Conservation (phyloP, 2,113 vertebrate species). For the Dinomys branickii region DNA sequence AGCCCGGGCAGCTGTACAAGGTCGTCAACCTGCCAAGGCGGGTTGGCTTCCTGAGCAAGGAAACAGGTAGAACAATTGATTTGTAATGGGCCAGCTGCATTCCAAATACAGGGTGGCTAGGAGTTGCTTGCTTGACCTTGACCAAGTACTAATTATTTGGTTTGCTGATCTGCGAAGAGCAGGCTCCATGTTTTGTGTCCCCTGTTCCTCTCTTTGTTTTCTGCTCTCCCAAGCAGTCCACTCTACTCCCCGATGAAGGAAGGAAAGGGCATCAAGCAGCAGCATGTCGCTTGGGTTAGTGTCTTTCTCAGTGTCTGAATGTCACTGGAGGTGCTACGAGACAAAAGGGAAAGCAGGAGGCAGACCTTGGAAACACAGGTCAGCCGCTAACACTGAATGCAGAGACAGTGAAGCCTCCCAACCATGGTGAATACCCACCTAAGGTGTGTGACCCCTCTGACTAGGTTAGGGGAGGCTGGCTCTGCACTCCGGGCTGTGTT, state of each 20-base stretch:
- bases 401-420: background rate
- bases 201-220: background rate
- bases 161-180: background rate
- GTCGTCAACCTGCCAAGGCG: fast-evolving
- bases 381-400: fast-evolving
- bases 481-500: background rate
- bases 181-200: background rate
- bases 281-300: background rate
- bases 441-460: no score
- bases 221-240: background rate
- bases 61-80: background rate
- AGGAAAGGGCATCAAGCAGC: background rate
- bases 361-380: background rate
- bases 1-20: background rate
- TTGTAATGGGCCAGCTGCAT: background rate
- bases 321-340: background rate
- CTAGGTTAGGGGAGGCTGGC: background rate
- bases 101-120: background rate
- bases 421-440: background rate
- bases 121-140: background rate
- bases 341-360: background rate
- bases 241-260: background rate
- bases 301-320: background rate
- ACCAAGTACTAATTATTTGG: background rate
- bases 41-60: background rate